Base-by-base conservation (phyloP, 1,140 invertebrate genomes). In the Apis laboriosa region DNA sequence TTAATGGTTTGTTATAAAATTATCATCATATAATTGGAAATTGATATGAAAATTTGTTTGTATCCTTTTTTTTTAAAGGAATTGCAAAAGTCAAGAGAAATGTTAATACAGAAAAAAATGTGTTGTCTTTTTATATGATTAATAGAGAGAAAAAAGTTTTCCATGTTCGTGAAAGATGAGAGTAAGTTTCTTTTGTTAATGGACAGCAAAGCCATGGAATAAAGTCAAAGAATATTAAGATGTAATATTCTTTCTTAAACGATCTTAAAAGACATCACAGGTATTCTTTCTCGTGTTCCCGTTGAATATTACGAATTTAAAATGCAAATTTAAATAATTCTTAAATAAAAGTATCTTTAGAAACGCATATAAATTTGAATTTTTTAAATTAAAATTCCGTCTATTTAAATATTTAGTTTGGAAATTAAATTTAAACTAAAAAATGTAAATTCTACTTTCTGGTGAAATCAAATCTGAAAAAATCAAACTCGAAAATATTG, bases 171-270 rank as follows among this genome's bases (percentile, higher is more conserved):
- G 43, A 21, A 8, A 68, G 64, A 28, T 12, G 19, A 58, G 43
- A 56, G 9, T 12, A 68, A 79, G n/a, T 79, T 77, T 72, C 56
- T 43, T 49, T 61, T 53, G 11, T 72, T 53, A 49, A 60, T 56
- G 55, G 34, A 19, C 19, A 67, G 58, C 53, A 11, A 60, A 51
- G 24, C 13, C 8, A 5, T 8, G 9, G 24, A 24, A 1, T 2
- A 17, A 11, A 51, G 58, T 9, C 11, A 15, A 63, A 12, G 55
- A 19, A 78, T 78, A 78, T 70, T 60, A 58, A 49, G 70, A 60
- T n/a, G 9, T 71, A 17, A 28, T 13, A 53, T 43, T 15, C 17
- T 12, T 11, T 11, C 9, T 70, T n/a, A 15, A 67, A 43, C 19
- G 13, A 1, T 64, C 13, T 21, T n/a, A 11, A 24, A 19, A 24